Conservation (phyloP, 1,140 invertebrate genomes). For the Colletes gigas region DNA sequence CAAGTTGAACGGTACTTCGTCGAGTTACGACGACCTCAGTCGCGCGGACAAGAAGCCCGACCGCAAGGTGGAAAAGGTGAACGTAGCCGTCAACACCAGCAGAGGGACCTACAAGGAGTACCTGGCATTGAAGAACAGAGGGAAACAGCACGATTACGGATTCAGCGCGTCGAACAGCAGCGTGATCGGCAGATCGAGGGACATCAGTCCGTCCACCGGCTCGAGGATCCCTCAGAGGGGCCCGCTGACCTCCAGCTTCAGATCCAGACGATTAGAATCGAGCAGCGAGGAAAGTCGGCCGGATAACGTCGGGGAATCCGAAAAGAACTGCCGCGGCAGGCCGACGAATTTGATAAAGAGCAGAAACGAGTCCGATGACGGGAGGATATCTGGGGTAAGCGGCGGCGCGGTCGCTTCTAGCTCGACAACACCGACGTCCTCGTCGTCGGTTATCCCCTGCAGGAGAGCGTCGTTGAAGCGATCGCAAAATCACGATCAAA, state of each 20-base stretch:
- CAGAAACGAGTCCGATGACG: constrained; percentile 53
- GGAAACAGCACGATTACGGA: constrained; percentile 64
- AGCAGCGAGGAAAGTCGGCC: constrained; percentile 20
- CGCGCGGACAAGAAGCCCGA: constrained; percentile 52
- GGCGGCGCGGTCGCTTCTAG: constrained; percentile 4
- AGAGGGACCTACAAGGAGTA: constrained; percentile 69
- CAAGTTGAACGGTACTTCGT: constrained; percentile 60
- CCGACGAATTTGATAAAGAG: constrained; percentile 50
- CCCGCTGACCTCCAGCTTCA: constrained; percentile 50
- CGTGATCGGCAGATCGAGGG: constrained; percentile 31
- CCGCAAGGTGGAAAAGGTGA: constrained; percentile 53
- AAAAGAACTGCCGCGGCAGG: constrained; percentile 35
- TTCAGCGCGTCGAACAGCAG: constrained; percentile 39
- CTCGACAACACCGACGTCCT: not conserved
- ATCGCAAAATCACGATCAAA: constrained; percentile 52
- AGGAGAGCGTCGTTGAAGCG: constrained; percentile 64
- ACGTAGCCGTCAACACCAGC: constrained; percentile 58
- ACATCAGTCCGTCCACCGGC: constrained; percentile 46
- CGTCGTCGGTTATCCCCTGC: constrained; percentile 49
- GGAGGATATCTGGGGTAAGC: constrained; percentile 25
- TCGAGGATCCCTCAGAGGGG: constrained; percentile 67
- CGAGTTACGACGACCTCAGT: constrained; percentile 71
- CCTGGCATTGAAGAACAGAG: constrained; percentile 57
- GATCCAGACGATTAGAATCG: constrained; percentile 40
- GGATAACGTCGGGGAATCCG: not conserved